Percentiles rank a stretch among this genome's conserved stretches.
phyloP scores from a whole-genome alignment of 1,140 invertebrate species.

The Dendroctonus valens region DNA sequence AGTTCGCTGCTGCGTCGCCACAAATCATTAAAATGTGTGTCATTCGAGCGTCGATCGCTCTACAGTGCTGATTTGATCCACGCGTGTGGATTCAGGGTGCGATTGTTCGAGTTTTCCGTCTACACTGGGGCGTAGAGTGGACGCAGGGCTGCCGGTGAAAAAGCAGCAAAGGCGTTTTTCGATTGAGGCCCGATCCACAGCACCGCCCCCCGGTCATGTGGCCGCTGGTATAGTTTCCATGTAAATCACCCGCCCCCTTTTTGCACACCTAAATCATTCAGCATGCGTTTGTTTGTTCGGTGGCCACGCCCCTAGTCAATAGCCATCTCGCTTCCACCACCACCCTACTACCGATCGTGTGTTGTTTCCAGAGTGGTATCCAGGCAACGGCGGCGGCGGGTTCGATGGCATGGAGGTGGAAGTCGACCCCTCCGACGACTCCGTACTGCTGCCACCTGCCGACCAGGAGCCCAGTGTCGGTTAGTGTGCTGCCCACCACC shows the following conservation, averaged over 20 bases:
- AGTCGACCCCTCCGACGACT: not conserved
- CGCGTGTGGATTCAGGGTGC: not conserved
- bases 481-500: not conserved
- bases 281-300: not conserved
- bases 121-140: constrained; percentile 1
- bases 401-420: constrained; percentile 17
- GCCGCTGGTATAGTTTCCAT: constrained; percentile 4
- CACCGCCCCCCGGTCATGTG: constrained; percentile 3
- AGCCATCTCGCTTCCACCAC: not conserved
- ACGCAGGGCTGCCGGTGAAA: not conserved
- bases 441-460: constrained; percentile 1
- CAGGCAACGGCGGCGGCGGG: not conserved
- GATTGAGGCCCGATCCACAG: not conserved
- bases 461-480: constrained; percentile 1
- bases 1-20: not conserved
- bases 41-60: not conserved
- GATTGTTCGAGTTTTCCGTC: not conserved
- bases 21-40: constrained; percentile 1
- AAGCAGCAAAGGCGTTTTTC: constrained; percentile 1
- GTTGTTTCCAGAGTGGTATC: constrained; percentile 4
- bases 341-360: not conserved
- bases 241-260: constrained; percentile 3
- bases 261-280: not conserved
- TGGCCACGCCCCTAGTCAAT: not conserved
- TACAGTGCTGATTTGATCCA: not conserved